phyloP scores from a whole-genome alignment of 1,140 invertebrate species.

The Heliconius melpomene region DNA sequence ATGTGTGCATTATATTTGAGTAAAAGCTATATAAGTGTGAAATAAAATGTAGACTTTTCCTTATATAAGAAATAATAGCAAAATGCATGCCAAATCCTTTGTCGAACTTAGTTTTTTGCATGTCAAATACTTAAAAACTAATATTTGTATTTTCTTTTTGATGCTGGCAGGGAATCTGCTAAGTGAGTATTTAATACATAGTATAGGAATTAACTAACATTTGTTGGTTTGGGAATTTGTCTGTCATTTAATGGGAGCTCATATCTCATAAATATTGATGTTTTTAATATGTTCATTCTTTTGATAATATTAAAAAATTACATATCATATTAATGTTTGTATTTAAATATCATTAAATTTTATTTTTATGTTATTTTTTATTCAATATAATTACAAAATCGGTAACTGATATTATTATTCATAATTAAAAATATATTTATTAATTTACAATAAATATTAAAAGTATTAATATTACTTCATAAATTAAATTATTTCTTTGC shows the following conservation, averaged over 20 bases:
- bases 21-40: background rate
- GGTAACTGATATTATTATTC: background rate
- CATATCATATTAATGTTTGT: background rate
- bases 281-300: too few species aligned
- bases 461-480: background rate
- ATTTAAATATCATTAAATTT: background rate
- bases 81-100: background rate
- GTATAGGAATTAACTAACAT: slow-evolving; percentile 45
- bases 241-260: slow-evolving; percentile 1
- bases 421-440: too few species aligned
- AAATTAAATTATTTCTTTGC: too few species aligned
- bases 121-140: slow-evolving; percentile 41
- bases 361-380: background rate
- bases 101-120: slow-evolving; percentile 21
- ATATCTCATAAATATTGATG: background rate
- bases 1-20: background rate
- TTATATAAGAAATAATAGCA: background rate
- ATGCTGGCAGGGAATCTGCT: slow-evolving; percentile 76
- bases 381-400: background rate
- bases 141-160: slow-evolving; percentile 66
- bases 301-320: background rate
- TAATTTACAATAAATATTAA: too few species aligned
- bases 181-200: slow-evolving; percentile 66
- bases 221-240: slow-evolving; percentile 40
- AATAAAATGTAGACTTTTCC: background rate